phyloP scores from a whole-genome alignment of 2,797 vertebrate genomes.

The Gymnothorax reevesii region DNA sequence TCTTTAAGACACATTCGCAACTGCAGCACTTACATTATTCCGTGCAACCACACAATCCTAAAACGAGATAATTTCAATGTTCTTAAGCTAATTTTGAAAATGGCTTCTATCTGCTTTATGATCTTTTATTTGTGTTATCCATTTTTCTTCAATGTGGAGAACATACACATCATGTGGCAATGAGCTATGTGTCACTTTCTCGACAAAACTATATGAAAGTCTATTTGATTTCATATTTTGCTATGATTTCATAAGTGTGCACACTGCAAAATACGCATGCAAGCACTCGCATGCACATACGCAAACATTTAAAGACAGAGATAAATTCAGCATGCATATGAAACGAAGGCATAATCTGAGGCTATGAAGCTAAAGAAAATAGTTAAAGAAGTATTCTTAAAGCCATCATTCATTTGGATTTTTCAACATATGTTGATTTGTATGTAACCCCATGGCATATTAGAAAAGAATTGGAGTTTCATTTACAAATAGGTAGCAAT shows the following conservation, averaged over 20 bases:
- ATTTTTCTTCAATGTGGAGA: neutral
- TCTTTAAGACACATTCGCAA: neutral
- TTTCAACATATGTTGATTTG: neutral
- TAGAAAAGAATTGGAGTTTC: neutral
- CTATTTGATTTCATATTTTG: neutral
- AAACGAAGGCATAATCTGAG: constrained; percentile 28
- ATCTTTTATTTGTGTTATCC: neutral
- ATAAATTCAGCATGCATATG: constrained; percentile 9
- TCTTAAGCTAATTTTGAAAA: neutral
- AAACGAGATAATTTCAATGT: no score
- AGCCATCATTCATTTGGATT: neutral
- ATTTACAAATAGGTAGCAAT: no score
- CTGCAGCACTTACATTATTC: neutral
- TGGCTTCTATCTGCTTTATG: neutral
- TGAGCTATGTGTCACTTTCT: neutral
- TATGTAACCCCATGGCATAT: neutral
- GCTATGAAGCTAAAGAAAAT: constrained; percentile 2
- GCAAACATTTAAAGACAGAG: neutral
- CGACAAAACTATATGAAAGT: neutral
- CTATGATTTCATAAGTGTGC: neutral
- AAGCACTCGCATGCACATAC: neutral
- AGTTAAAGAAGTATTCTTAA: constrained; percentile 12
- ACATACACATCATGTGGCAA: no score
- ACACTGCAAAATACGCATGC: neutral
- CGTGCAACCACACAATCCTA: neutral